A percentile compares a stretch with the other conserved stretches of the same genome.
These are phyloP conservation scores for Pararge aegeria DNA, from an alignment of 1,140 invertebrate species.

Conservation along the genomic window DNA sequence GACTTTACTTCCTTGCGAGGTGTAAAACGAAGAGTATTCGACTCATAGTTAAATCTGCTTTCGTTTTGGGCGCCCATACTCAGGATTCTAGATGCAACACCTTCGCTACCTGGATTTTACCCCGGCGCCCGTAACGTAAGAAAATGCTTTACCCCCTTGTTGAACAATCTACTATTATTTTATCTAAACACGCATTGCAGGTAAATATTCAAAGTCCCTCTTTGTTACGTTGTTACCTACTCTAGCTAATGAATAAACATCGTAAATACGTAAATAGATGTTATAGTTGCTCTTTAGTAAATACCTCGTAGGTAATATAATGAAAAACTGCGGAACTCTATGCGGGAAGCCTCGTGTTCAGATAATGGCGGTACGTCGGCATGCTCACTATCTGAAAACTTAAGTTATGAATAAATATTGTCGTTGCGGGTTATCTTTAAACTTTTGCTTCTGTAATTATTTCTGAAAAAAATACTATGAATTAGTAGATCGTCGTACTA, in stretches of 20 bases:
- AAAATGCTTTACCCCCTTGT: too few species aligned
- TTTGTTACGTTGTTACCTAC: not conserved
- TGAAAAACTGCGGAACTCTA: conserved; percentile 5
- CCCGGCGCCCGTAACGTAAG: too few species aligned
- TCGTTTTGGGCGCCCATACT: too few species aligned
- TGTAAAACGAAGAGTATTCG: too few species aligned
- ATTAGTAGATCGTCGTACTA: too few species aligned
- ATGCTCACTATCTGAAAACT: not conserved
- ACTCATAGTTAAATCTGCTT: too few species aligned
- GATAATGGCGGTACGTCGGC: not conserved
- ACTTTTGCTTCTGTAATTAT: too few species aligned
- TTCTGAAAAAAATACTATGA: too few species aligned
- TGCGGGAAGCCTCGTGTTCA: not conserved
- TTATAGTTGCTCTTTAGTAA: not conserved
- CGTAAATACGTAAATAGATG: not conserved
- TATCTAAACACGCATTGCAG: conserved; percentile 4
- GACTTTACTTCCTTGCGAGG: too few species aligned
- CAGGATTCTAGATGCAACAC: too few species aligned
- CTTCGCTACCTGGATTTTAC: too few species aligned
- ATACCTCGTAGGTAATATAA: not conserved
- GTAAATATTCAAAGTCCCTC: not conserved
- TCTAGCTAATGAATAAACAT: not conserved
- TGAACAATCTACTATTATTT: too few species aligned
- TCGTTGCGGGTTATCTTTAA: not conserved
- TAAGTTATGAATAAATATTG: not conserved